Conservation (phyloP, 2,888 invertebrate genomes). For the Synergus umbraculus region DNA sequence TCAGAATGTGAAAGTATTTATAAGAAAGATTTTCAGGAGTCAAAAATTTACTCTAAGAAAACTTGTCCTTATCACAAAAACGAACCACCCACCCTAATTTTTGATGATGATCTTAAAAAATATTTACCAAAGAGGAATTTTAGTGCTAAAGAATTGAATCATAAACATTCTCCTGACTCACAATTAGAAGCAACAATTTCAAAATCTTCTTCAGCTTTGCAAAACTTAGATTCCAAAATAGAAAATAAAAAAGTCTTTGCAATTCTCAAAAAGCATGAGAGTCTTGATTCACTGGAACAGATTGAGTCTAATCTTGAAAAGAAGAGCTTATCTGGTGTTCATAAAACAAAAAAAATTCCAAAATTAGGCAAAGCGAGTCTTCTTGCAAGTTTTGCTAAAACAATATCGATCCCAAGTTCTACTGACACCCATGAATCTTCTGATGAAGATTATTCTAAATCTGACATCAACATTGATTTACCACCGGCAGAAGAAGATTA, state of each 20-base stretch:
- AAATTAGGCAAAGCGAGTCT: slow-evolving; percentile 50
- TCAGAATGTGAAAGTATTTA: neutral
- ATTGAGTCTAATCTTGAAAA: neutral
- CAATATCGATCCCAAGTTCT: slow-evolving; percentile 49
- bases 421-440: slow-evolving; percentile 45
- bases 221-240: neutral
- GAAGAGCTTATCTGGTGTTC: neutral
- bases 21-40: neutral
- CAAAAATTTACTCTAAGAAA: slow-evolving; percentile 48
- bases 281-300: neutral
- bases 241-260: neutral
- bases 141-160: neutral
- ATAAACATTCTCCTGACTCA: neutral
- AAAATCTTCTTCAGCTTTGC: neutral
- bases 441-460: slow-evolving; percentile 40
- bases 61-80: slow-evolving; percentile 56
- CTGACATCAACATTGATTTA: neutral
- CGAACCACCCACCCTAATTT: slow-evolving; percentile 47
- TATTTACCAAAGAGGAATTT: slow-evolving; percentile 49
- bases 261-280: neutral
- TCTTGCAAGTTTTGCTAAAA: slow-evolving; percentile 50
- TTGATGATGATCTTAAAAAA: slow-evolving; percentile 55
- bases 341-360: slow-evolving; percentile 46
- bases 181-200: slow-evolving; percentile 4
- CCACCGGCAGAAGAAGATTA: neutral